These are phyloP conservation scores for Drosophila ficusphila DNA, from an alignment of 1,140 invertebrate genomes.

Conservation along the genomic window DNA sequence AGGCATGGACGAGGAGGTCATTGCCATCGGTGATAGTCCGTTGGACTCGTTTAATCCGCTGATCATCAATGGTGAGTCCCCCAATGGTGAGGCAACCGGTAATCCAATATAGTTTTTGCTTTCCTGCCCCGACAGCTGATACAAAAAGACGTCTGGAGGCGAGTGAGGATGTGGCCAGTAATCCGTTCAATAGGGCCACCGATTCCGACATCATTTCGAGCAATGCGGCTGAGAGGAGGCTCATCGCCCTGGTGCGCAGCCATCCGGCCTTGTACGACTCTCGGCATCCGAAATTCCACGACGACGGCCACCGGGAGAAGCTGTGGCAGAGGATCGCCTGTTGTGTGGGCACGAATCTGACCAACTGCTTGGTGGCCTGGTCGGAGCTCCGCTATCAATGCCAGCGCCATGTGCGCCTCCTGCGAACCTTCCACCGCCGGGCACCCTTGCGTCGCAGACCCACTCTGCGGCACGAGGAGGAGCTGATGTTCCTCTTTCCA, in stretches of 20 bases:
- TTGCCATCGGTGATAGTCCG: background rate
- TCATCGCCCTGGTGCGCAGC: slow-evolving; percentile 33
- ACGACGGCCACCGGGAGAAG: slow-evolving; percentile 28
- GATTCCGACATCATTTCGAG: background rate
- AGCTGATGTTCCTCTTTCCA: slow-evolving; percentile 65
- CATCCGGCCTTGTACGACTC: slow-evolving; percentile 34
- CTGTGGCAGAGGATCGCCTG: slow-evolving; percentile 46
- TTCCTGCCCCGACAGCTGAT: background rate
- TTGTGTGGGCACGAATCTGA: background rate
- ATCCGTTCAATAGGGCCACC: background rate
- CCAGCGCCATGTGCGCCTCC: slow-evolving; percentile 54
- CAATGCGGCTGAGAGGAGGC: background rate
- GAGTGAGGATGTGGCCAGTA: background rate
- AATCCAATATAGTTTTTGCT: too few species aligned
- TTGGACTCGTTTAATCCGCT: background rate
- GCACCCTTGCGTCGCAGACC: slow-evolving; percentile 48
- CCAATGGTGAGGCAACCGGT: background rate
- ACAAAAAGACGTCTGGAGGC: background rate
- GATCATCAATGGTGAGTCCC: background rate
- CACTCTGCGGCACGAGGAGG: slow-evolving; percentile 61
- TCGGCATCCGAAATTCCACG: slow-evolving; percentile 24
- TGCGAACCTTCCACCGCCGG: slow-evolving; percentile 29
- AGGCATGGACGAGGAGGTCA: background rate
- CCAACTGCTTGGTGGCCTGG: slow-evolving; percentile 54
- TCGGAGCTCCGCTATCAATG: slow-evolving; percentile 53